These are phyloP conservation scores for Darevskia nairensis DNA, from an alignment of 2,797 vertebrate species.

Conservation along the genomic window DNA sequence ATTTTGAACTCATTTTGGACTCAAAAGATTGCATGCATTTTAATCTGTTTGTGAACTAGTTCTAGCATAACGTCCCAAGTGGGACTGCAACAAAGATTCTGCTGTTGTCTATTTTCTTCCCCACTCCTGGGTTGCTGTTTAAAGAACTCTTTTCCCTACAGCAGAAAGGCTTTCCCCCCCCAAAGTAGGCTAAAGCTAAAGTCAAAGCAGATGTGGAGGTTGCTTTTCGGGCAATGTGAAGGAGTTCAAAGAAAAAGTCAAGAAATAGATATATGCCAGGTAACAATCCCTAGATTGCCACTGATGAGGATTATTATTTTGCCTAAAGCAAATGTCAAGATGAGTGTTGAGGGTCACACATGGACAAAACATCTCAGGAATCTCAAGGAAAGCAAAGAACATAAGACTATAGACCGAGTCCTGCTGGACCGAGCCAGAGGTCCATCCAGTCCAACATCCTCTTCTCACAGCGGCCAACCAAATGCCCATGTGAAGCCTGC, in stretches of 20 bases:
- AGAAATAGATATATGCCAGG: neutral
- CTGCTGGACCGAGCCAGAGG: too few relatives aligned
- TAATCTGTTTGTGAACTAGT: constrained; percentile 48
- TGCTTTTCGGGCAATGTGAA: neutral
- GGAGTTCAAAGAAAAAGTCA: neutral
- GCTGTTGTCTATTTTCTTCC: neutral
- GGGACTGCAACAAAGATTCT: constrained; percentile 38
- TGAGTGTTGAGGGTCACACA: neutral
- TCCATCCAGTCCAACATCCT: too few relatives aligned
- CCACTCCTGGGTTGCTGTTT: constrained; percentile 26
- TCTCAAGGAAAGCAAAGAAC: neutral
- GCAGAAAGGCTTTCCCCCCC: constrained; percentile 10
- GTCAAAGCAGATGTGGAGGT: neutral
- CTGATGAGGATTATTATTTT: neutral
- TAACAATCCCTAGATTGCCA: neutral
- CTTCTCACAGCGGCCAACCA: too few relatives aligned
- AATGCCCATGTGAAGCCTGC: too few relatives aligned
- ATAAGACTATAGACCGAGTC: too few relatives aligned
- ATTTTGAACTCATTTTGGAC: constrained; percentile 59
- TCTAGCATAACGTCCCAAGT: constrained; percentile 41
- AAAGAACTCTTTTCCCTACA: neutral
- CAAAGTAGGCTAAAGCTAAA: constrained; percentile 3
- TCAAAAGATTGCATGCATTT: constrained; percentile 58
- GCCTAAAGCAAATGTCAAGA: neutral
- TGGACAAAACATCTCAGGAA: neutral